Base-by-base conservation (phyloP, 1,140 invertebrate genomes). In the Leptinotarsa undecemlineata region DNA sequence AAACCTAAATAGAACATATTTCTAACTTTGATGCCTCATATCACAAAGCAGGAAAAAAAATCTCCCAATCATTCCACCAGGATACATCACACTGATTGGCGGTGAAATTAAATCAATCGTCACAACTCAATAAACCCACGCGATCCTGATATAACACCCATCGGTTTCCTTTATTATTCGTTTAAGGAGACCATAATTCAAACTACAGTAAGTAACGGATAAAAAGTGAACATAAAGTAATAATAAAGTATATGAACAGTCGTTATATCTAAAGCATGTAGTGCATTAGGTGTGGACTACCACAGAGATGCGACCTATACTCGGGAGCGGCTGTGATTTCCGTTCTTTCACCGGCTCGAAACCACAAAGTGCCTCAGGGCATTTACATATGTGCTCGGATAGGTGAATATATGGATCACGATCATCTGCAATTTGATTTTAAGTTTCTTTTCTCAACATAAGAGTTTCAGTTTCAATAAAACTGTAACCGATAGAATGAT, bases 251-350 rank as follows among this genome's bases (percentile, higher is more conserved):
- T 57, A 57, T 57, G 51, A n/a, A 57, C 13, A 57, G 51, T 57
- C 51, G 51, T 57, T 57, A 57, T 57, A 57, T 57, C 51, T 57
- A 57, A 57, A 57, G 51, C 51, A 61, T 74, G 67, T 68, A 57
- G 73, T 51, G 19, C 60, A 74, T 68, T 57, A 74, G 73, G 73
- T 74, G 73, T 75, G 74, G 74, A 75, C 74, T 71, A 75, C 74
- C 68, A 69, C 68, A 26, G 74, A 66, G 74, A 64, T 68, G 69
- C 74, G 74, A 75, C 74, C 74, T 72, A 61, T 61, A 75, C 48
- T 68, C 68, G 69, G 69, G 74, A 71, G 74, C 74, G 68, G 68
- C 69, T 66, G 33, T 66, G n/a, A 21, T 66, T 33, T 66, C 63
- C 63, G 26, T 66, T 66, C 26, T 33, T 57, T 57, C 51, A 57